Conservation (phyloP, 2,797 vertebrate genomes). For the Paratrypauchen microcephalus region DNA sequence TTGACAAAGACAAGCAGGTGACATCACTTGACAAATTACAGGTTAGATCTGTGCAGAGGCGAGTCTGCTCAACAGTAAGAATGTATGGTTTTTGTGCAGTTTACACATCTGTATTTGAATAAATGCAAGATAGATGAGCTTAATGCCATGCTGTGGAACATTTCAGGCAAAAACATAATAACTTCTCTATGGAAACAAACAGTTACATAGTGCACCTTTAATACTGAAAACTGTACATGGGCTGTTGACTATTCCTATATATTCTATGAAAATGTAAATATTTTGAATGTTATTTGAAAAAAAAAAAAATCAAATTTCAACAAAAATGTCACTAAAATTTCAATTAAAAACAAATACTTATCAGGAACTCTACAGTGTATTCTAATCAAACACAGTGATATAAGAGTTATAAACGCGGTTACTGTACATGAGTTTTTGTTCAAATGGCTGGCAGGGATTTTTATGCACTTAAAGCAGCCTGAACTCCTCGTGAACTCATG, state of each 20-base stretch:
- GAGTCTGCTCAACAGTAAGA: too few species aligned
- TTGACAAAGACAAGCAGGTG: too few species aligned
- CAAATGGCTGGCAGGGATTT: slow-evolving; percentile 37
- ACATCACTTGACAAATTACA: too few species aligned
- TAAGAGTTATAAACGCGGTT: slow-evolving; percentile 35
- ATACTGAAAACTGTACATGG: background rate
- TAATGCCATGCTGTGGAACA: too few species aligned
- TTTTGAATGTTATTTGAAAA: background rate
- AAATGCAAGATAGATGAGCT: too few species aligned
- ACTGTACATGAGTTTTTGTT: slow-evolving; percentile 28
- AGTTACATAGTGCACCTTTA: too few species aligned
- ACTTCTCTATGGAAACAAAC: too few species aligned
- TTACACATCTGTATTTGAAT: too few species aligned
- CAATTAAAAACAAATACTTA: slow-evolving; percentile 8
- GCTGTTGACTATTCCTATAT: background rate
- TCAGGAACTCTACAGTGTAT: slow-evolving; percentile 1
- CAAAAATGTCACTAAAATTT: background rate
- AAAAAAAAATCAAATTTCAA: background rate
- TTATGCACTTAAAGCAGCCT: slow-evolving; percentile 36
- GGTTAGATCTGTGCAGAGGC: too few species aligned
- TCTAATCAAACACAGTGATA: slow-evolving; percentile 46
- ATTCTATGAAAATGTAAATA: background rate
- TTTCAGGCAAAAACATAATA: too few species aligned
- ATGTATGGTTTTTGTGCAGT: too few species aligned
- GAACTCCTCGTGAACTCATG: slow-evolving; percentile 65